Conservation (phyloP, 2,113 vertebrate genomes). For the Baryphthengus martii region DNA sequence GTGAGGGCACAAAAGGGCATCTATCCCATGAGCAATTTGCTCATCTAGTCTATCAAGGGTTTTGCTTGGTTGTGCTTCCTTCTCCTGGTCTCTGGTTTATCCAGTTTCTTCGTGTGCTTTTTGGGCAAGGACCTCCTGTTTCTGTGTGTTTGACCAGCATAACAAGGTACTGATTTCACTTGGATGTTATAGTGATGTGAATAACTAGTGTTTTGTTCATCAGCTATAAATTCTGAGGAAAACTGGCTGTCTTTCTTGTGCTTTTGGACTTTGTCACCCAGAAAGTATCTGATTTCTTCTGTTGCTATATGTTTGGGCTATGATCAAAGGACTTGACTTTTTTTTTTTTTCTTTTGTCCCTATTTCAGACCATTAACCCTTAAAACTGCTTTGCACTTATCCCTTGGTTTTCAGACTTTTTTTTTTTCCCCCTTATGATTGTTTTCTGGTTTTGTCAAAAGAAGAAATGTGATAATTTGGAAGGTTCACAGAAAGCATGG, state of each 20-base stretch:
- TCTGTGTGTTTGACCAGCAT: background rate
- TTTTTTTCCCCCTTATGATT: background rate
- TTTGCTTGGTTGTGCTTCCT: background rate
- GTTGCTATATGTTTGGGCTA: background rate
- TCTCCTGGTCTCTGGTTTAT: background rate
- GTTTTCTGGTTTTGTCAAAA: conserved; percentile 39
- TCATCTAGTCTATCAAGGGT: background rate
- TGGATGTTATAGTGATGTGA: background rate
- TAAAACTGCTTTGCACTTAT: background rate
- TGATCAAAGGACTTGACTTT: background rate
- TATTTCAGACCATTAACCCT: background rate
- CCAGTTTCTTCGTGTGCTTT: background rate
- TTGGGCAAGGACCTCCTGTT: background rate
- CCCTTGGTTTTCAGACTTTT: background rate
- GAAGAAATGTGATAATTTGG: conserved; percentile 59
- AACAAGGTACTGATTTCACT: background rate
- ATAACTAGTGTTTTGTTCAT: background rate
- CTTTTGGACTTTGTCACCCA: background rate
- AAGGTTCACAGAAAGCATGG: conserved; percentile 53
- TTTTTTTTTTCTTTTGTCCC: background rate
- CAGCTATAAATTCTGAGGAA: background rate
- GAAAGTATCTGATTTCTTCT: background rate
- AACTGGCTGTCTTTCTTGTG: background rate
- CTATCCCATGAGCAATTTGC: background rate
- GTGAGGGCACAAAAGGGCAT: background rate